A percentile compares a stretch with the other conserved stretches of the same genome.
phyloP scores from a whole-genome alignment of 2,888 invertebrate species.

The Meiosimyza platycephala region DNA sequence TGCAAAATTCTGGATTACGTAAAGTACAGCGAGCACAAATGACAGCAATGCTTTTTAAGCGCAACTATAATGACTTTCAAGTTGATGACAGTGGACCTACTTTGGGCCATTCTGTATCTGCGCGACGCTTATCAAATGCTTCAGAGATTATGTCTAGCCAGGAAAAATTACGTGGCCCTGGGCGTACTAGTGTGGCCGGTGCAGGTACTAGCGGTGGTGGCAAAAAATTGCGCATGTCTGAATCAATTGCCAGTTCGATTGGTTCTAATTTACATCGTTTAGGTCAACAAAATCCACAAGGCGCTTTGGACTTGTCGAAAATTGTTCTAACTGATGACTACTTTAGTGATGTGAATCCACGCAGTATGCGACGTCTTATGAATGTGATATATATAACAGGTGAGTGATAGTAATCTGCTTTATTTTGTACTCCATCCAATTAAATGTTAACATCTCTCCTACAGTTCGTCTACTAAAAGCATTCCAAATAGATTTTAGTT shows the following conservation, averaged over 20 bases:
- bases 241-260: constrained; percentile 91
- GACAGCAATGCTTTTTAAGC: constrained; percentile 71
- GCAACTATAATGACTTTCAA: constrained; percentile 63
- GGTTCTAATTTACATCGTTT: constrained; percentile 86
- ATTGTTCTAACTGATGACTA: constrained; percentile 97
- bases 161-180: constrained; percentile 74
- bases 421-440: no score
- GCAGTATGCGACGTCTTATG: constrained; percentile 95
- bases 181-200: constrained; percentile 52
- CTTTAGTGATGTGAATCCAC: constrained; percentile 98
- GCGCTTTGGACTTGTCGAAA: constrained; percentile 72
- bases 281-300: constrained; percentile 77
- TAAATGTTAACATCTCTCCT: constrained; percentile 42
- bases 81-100: constrained; percentile 58
- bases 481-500: constrained; percentile 99
- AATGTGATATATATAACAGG: constrained; percentile 97
- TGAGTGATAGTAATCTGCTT: constrained; percentile 56
- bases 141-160: constrained; percentile 85
- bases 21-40: constrained; percentile 89
- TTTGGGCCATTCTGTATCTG: constrained; percentile 72
- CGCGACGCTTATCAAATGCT: constrained; percentile 81
- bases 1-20: constrained; percentile 95
- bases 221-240: constrained; percentile 82
- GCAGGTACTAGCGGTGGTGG: constrained; percentile 70
- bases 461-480: constrained; percentile 94